Evolutionary conservation across 2,888 invertebrate genomes (phyloP).

Genomic region (Drosophila hawaiiensis): DNA sequence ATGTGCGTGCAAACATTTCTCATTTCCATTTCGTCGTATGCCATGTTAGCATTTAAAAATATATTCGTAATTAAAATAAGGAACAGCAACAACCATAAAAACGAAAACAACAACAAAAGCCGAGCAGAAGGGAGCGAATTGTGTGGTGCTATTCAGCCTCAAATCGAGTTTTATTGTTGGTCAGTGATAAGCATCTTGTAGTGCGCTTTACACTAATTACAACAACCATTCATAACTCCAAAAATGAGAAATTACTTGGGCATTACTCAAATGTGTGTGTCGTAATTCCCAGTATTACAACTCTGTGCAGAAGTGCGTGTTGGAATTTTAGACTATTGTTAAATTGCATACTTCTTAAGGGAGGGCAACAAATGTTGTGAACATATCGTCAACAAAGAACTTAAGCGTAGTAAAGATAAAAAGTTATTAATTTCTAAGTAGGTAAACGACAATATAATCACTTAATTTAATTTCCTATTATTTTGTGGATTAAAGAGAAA

Average conservation of each 20-base stretch:
- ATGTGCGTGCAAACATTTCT: constrained; percentile 82
- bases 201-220: constrained; percentile 74
- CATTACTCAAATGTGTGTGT: constrained; percentile 36
- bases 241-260: constrained; percentile 48
- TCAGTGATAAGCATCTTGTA: constrained; percentile 64
- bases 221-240: constrained; percentile 62
- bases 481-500: background rate
- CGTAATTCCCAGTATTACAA: constrained; percentile 16
- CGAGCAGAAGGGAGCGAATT: constrained; percentile 20
- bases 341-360: constrained; percentile 4
- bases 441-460: background rate
- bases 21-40: constrained; percentile 78
- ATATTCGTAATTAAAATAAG: constrained; percentile 78
- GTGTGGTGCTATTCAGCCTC: constrained; percentile 48
- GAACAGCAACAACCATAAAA: constrained; percentile 29
- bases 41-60: constrained; percentile 79
- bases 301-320: constrained; percentile 36
- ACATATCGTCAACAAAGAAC: background rate
- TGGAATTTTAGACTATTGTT: constrained; percentile 40
- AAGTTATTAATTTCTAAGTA: background rate
- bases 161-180: constrained; percentile 75
- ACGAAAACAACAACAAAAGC: constrained; percentile 4
- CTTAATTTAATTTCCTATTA: background rate
- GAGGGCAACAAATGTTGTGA: background rate
- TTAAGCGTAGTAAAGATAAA: background rate